Percentiles rank a stretch among this genome's conserved stretches.
Evolutionary conservation across 1,140 invertebrate genomes (phyloP).

Genomic region (Leguminivora glycinivorella): DNA sequence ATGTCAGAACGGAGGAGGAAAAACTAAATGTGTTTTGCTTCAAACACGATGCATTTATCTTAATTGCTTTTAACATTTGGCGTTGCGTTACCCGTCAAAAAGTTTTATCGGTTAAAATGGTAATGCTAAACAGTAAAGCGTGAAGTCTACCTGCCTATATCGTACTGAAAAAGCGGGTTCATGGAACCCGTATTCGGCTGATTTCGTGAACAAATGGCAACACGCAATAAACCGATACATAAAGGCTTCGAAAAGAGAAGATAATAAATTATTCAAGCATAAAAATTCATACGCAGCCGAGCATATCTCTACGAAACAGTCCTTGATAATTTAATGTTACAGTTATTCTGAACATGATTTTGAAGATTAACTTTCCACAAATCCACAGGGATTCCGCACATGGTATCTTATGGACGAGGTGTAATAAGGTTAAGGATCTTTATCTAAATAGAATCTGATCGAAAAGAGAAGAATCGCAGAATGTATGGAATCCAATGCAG

Average conservation of each 20-base stretch:
- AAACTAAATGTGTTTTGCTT: neutral
- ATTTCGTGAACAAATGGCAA: slow-evolving; percentile 12
- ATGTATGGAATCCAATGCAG: no score
- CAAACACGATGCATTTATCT: neutral
- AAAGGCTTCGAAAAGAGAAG: slow-evolving; percentile 23
- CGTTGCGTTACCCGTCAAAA: neutral
- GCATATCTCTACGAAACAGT: slow-evolving; percentile 15
- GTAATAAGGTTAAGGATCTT: no score
- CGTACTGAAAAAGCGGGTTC: slow-evolving; percentile 18
- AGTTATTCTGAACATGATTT: neutral
- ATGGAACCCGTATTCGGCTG: slow-evolving; percentile 14
- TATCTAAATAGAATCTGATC: no score
- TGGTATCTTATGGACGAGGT: no score
- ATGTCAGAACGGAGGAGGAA: no score
- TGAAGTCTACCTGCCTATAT: neutral
- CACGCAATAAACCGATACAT: neutral
- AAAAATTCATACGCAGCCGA: slow-evolving; percentile 19
- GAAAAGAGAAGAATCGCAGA: no score
- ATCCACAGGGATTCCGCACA: no score
- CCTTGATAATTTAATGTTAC: neutral
- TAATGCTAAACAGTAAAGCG: neutral
- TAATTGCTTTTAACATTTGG: neutral
- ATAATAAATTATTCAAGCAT: slow-evolving; percentile 13
- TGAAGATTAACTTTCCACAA: neutral
- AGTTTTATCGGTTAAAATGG: neutral